Evolutionary conservation across 92 coral and sea anemone genomes (phyloP).

Genomic region (Palythoa grandis): DNA sequence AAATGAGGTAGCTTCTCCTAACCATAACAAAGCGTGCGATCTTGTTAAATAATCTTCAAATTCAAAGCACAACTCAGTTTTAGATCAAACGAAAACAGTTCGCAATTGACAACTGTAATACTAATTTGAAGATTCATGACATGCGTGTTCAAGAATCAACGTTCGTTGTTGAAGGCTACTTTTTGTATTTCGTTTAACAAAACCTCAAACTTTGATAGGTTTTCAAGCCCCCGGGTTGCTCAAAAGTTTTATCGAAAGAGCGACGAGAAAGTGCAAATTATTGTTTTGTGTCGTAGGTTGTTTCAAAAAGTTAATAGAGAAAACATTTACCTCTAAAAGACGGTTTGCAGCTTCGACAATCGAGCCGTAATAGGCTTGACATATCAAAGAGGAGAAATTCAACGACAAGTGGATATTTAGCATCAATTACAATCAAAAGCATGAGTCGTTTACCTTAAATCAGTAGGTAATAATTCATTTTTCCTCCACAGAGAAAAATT

Average conservation of each 20-base stretch:
- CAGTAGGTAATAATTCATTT: not conserved
- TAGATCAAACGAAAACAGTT: not conserved
- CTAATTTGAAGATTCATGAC: not conserved
- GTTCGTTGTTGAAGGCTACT: not conserved
- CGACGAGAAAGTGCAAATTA: not conserved
- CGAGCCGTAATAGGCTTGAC: not conserved
- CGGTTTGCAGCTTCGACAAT: not conserved
- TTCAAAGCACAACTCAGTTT: not conserved
- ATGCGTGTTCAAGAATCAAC: not conserved
- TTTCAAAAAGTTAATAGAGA: not conserved
- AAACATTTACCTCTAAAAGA: not conserved
- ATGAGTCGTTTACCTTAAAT: conserved; percentile 23
- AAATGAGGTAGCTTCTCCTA: not conserved
- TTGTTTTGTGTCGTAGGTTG: not conserved
- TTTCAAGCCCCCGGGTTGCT: too few species aligned
- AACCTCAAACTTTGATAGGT: too few species aligned
- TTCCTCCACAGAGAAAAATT: not conserved
- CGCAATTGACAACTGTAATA: not conserved
- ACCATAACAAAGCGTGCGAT: not conserved
- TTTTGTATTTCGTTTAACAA: too few species aligned
- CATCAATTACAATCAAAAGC: not conserved
- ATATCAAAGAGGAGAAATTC: not conserved
- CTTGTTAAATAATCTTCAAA: too few species aligned
- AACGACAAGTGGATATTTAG: not conserved
- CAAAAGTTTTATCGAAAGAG: not conserved